A percentile compares a stretch with the other conserved stretches of the same genome.
Evolutionary conservation across 2,888 invertebrate species (phyloP).

Genomic region (Electrophaes corylata): DNA sequence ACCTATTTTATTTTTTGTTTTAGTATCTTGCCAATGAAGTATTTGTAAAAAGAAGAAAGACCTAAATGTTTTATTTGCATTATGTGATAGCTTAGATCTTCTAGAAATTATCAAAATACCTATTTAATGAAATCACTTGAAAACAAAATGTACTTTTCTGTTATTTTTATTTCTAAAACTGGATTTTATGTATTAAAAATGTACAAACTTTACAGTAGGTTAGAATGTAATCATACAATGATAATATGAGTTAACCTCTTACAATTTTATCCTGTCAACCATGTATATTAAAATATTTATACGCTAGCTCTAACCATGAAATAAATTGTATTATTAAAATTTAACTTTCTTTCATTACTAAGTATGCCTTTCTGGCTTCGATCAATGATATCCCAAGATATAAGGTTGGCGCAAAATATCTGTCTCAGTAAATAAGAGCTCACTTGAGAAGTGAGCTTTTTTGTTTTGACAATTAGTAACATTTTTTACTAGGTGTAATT

Average conservation of each 20-base stretch:
- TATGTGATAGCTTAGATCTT: constrained; percentile 81
- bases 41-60: constrained; percentile 65
- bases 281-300: constrained; percentile 70
- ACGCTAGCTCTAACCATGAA: constrained; percentile 77
- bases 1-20: constrained; percentile 61
- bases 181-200: constrained; percentile 54
- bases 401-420: too few species aligned
- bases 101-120: constrained; percentile 63
- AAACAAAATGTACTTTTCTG: constrained; percentile 59
- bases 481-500: too few species aligned
- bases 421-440: too few species aligned
- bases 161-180: constrained; percentile 44
- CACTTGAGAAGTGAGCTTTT: too few species aligned
- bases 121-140: constrained; percentile 59
- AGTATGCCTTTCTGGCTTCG: neutral
- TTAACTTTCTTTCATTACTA: constrained; percentile 28
- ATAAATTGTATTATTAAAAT: constrained; percentile 76
- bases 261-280: constrained; percentile 63
- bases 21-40: constrained; percentile 82
- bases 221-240: constrained; percentile 63
- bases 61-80: constrained; percentile 67
- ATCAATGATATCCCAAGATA: too few species aligned
- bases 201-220: constrained; percentile 75
- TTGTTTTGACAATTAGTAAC: too few species aligned
- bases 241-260: constrained; percentile 69